Conservation (phyloP, 2,797 vertebrate species). For the Morelia viridis region DNA sequence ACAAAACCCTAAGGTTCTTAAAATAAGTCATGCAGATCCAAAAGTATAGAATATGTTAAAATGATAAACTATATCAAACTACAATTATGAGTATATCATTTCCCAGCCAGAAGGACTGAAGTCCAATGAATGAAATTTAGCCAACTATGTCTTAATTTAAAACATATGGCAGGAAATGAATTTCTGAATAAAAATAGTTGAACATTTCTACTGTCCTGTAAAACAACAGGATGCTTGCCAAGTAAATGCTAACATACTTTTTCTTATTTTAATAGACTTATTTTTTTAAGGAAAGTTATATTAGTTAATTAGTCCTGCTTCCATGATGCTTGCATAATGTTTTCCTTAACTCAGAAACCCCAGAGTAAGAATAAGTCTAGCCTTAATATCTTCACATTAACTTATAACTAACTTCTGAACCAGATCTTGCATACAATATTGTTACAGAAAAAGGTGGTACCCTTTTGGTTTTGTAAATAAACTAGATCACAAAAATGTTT, state of each 20-base stretch:
- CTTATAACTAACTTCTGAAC: conserved; percentile 31
- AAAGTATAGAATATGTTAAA: conserved; percentile 15
- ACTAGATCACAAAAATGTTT: background rate
- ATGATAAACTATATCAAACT: conserved; percentile 27
- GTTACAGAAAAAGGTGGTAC: background rate
- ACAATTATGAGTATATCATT: conserved; percentile 44
- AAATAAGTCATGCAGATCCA: background rate
- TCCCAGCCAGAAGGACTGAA: conserved; percentile 62
- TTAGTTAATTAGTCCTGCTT: conserved; percentile 45
- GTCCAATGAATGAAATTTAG: conserved; percentile 53
- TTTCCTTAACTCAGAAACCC: conserved; percentile 29
- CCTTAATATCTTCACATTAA: conserved; percentile 18
- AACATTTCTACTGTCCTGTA: conserved; percentile 64
- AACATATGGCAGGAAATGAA: conserved; percentile 74
- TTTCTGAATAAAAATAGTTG: conserved; percentile 68
- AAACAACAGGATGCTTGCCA: conserved; percentile 67
- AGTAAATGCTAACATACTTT: conserved; percentile 52
- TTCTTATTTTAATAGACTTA: conserved; percentile 14
- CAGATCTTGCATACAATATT: conserved; percentile 11
- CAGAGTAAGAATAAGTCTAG: conserved; percentile 37
- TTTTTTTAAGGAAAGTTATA: conserved; percentile 36
- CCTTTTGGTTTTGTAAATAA: background rate
- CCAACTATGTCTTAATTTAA: conserved; percentile 60
- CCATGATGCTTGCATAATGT: conserved; percentile 26
- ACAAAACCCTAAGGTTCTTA: background rate